A percentile compares a stretch with the other conserved stretches of the same genome.
Conservation (phyloP, 1,140 invertebrate genomes). For the Geopemphigus sp. region DNA sequence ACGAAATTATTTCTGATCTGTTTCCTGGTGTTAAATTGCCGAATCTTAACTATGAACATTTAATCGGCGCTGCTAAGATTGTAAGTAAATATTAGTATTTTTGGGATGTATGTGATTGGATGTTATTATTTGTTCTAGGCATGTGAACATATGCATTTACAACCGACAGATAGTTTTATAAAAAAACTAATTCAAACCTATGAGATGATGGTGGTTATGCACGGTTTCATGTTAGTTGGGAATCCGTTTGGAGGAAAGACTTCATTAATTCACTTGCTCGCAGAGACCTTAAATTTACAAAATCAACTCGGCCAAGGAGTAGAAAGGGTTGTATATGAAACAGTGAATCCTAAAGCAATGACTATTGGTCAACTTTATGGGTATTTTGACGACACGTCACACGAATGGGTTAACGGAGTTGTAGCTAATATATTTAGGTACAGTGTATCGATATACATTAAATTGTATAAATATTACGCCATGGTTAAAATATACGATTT, state of each 20-base stretch:
- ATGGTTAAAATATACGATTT: background rate
- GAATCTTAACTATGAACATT: slow-evolving; percentile 68
- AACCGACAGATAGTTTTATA: slow-evolving; percentile 68
- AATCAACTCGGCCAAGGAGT: slow-evolving; percentile 57
- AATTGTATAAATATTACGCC: background rate
- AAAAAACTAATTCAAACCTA: slow-evolving; percentile 74
- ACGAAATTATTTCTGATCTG: slow-evolving; percentile 88
- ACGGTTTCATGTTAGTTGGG: slow-evolving; percentile 84
- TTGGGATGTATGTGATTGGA: background rate
- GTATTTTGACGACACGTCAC: slow-evolving; percentile 71
- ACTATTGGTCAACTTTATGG: slow-evolving; percentile 89
- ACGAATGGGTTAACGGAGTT: slow-evolving; percentile 89
- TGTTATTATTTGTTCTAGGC: slow-evolving; percentile 54
- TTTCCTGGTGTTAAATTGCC: slow-evolving; percentile 79
- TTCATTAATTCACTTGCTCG: slow-evolving; percentile 64
- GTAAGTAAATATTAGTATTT: slow-evolving; percentile 50
- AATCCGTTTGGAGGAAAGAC: slow-evolving; percentile 73
- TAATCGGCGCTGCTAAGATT: slow-evolving; percentile 61
- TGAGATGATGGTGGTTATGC: slow-evolving; percentile 82
- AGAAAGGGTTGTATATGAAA: slow-evolving; percentile 68
- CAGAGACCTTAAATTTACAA: slow-evolving; percentile 66
- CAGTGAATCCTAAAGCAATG: slow-evolving; percentile 88
- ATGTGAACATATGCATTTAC: slow-evolving; percentile 67
- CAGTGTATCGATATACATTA: background rate
- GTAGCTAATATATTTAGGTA: slow-evolving; percentile 73